Percentiles rank a stretch among this genome's conserved stretches.
These are phyloP conservation scores for Tinamus guttatus DNA, from an alignment of 2,113 vertebrate genomes.

Conservation along the genomic window DNA sequence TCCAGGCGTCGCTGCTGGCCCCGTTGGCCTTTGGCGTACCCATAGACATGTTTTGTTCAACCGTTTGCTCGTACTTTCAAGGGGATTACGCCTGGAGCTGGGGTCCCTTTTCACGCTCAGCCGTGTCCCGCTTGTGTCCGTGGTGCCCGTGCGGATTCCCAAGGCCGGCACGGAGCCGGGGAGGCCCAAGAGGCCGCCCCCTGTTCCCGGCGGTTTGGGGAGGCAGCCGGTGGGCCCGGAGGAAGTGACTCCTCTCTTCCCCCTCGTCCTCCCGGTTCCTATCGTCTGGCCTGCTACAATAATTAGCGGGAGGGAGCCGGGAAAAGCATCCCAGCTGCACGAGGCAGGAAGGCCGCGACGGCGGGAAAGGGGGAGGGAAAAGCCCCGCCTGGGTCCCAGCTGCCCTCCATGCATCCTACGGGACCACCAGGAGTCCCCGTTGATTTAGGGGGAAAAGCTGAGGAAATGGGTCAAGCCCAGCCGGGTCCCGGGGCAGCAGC, in stretches of 20 bases:
- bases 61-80: neutral
- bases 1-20: fast-evolving
- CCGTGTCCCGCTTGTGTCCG: neutral
- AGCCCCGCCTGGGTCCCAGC: conserved; percentile 66
- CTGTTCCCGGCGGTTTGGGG: too few relatives aligned
- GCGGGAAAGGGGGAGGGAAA: neutral
- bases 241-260: too few relatives aligned
- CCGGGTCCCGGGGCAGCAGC: conserved; percentile 57
- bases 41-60: neutral
- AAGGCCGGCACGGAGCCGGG: neutral
- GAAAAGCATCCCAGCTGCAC: conserved; percentile 72
- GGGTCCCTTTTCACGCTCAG: too few relatives aligned
- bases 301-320: conserved; percentile 73
- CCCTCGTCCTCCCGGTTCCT: neutral
- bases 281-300: conserved; percentile 71
- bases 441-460: conserved; percentile 74
- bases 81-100: neutral
- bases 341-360: conserved; percentile 70
- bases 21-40: neutral
- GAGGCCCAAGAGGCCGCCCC: too few relatives aligned
- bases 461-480: conserved; percentile 65
- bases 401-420: conserved; percentile 67
- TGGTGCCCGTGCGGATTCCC: neutral
- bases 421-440: conserved; percentile 65
- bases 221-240: too few relatives aligned